Evolutionary conservation across 2,797 vertebrate genomes (phyloP).

Genomic region (Scleropages formosus): DNA sequence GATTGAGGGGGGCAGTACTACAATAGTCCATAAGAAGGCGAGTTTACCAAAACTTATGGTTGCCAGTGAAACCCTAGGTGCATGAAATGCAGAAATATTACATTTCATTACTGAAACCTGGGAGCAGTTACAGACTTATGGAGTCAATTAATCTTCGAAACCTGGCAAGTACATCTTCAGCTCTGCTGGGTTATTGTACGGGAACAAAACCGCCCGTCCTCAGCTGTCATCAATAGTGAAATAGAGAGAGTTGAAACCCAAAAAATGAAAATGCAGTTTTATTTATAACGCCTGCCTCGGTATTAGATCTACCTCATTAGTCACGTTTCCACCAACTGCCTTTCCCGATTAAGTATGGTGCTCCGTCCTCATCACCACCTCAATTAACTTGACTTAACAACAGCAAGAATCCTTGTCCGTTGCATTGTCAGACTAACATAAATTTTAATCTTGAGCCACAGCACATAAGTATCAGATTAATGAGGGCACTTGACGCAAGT

Average conservation of each 20-base stretch:
- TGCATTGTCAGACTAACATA: slow-evolving; percentile 15
- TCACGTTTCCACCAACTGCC: slow-evolving; percentile 6
- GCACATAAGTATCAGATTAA: slow-evolving; percentile 25
- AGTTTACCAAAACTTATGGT: neutral
- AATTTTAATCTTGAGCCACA: slow-evolving; percentile 26
- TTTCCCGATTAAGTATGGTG: slow-evolving; percentile 15
- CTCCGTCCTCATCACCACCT: neutral
- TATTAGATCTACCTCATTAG: slow-evolving; percentile 4
- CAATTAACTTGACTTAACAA: slow-evolving; percentile 30
- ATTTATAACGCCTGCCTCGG: neutral
- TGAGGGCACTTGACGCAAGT: slow-evolving; percentile 23
- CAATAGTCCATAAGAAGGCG: neutral
- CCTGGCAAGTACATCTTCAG: neutral
- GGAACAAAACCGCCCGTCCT: neutral
- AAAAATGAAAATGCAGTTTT: slow-evolving; percentile 12
- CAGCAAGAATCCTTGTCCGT: neutral
- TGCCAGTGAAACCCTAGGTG: neutral
- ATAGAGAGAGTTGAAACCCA: neutral
- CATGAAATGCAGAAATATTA: too few species aligned
- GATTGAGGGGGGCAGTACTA: neutral
- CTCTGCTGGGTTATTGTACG: neutral
- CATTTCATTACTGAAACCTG: too few species aligned
- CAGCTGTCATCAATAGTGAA: neutral
- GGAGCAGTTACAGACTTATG: neutral
- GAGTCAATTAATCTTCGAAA: neutral